Evolutionary conservation across 2,797 vertebrate genomes (phyloP).

Genomic region (Chelidonichthys spinosus): DNA sequence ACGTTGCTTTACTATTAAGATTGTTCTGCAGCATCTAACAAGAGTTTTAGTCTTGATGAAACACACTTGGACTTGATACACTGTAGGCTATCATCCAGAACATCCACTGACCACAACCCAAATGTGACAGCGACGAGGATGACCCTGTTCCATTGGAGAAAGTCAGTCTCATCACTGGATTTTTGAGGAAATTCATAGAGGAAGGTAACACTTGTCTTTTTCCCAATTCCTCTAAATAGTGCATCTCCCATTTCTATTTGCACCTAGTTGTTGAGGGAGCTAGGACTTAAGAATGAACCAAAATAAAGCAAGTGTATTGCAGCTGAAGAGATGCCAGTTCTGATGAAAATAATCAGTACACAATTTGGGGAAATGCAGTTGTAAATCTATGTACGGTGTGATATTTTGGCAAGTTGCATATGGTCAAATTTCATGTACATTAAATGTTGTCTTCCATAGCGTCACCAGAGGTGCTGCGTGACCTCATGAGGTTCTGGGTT

Average conservation of each 20-base stretch:
- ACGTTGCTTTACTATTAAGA: too few relatives aligned
- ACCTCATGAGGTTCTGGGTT: neutral
- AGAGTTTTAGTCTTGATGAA: neutral
- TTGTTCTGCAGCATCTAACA: too few relatives aligned
- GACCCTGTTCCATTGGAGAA: neutral
- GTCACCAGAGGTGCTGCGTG: neutral
- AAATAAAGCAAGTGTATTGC: too few relatives aligned
- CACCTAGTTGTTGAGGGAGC: neutral
- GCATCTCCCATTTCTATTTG: neutral
- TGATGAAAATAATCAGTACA: neutral
- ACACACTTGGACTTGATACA: too few relatives aligned
- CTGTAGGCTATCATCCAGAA: neutral
- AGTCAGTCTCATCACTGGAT: neutral
- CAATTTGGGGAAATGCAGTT: too few relatives aligned
- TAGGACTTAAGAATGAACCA: neutral
- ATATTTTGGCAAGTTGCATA: too few relatives aligned
- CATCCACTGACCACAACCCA: neutral
- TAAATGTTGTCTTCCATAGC: neutral
- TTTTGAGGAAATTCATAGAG: constrained; percentile 2
- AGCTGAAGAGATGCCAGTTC: neutral
- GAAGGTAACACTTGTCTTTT: neutral
- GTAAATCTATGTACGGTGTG: too few relatives aligned
- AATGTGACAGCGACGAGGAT: neutral
- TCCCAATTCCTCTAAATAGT: too few relatives aligned
- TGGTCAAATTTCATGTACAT: neutral